Conservation (phyloP, 2,113 vertebrate genomes). For the Periophthalmus modestus region DNA sequence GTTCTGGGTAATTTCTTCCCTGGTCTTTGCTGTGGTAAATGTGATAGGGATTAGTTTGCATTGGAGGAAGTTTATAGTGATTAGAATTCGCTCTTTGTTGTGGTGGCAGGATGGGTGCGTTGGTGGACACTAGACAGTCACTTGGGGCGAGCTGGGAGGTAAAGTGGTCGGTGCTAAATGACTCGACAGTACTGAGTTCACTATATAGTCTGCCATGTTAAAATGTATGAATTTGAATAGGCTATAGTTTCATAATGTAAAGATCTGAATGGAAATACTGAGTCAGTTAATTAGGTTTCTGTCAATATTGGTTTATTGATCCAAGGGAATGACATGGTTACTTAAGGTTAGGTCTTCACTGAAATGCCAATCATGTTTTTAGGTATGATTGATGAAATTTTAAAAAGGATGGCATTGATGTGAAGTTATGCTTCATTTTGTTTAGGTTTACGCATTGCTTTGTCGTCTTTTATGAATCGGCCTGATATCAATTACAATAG, state of each 20-base stretch:
- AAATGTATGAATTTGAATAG: background rate
- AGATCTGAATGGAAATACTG: background rate
- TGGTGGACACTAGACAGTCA: constrained; percentile 58
- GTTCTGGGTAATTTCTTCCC: constrained; percentile 17
- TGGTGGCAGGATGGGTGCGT: constrained; percentile 52
- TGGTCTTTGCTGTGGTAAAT: constrained; percentile 10
- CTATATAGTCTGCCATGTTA: background rate
- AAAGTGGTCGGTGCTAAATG: constrained; percentile 41
- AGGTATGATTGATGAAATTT: background rate
- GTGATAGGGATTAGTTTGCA: constrained; percentile 29
- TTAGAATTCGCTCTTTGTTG: constrained; percentile 54
- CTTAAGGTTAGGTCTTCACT: background rate
- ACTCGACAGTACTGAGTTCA: constrained; percentile 17
- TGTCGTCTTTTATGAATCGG: background rate
- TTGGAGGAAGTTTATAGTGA: constrained; percentile 51
- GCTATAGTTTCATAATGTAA: background rate
- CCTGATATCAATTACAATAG: background rate
- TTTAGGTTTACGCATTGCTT: background rate
- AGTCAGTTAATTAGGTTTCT: background rate
- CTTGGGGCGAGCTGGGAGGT: constrained; percentile 23
- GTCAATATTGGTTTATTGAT: constrained; percentile 2
- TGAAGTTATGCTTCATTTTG: background rate
- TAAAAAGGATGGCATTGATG: background rate
- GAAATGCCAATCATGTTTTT: background rate
- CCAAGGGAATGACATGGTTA: background rate